These are phyloP conservation scores for Calameuta pallipes DNA, from an alignment of 2,888 invertebrate species.

Conservation along the genomic window DNA sequence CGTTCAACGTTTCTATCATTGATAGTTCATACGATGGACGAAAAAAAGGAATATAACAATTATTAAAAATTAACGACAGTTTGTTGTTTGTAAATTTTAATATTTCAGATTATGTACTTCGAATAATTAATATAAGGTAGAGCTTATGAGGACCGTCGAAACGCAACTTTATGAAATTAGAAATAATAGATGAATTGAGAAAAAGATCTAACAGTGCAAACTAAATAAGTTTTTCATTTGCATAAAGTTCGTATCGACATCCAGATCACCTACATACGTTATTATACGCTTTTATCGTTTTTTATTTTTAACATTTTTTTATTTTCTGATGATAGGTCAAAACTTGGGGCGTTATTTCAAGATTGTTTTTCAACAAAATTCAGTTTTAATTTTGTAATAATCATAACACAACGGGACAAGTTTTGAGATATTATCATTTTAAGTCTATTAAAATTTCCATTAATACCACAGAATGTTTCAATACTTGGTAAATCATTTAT, in stretches of 20 bases:
- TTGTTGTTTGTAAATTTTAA: constrained; percentile 18
- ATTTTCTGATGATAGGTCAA: constrained; percentile 45
- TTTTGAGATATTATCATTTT: constrained; percentile 49
- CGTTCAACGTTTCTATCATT: constrained; percentile 14
- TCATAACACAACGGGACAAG: constrained; percentile 45
- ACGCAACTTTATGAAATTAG: constrained; percentile 36
- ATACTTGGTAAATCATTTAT: constrained; percentile 10
- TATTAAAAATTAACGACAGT: constrained; percentile 20
- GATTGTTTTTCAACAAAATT: constrained; percentile 28
- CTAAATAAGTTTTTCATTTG: constrained; percentile 13
- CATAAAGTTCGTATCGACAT: constrained; percentile 42
- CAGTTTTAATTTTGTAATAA: constrained; percentile 35
- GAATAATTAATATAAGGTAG: constrained; percentile 54
- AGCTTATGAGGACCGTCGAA: constrained; percentile 39
- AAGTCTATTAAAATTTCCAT: constrained; percentile 43
- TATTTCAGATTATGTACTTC: constrained; percentile 26
- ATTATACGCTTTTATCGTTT: constrained; percentile 35
- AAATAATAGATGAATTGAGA: not conserved
- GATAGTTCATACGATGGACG: constrained; percentile 5
- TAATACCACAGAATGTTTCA: constrained; percentile 29
- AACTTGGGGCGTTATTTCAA: constrained; percentile 46
- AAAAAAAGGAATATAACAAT: constrained; percentile 12
- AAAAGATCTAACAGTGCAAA: not conserved
- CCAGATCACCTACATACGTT: constrained; percentile 50
- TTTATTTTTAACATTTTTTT: constrained; percentile 32